These are phyloP conservation scores for Champsocephalus esox DNA, from an alignment of 2,797 vertebrate genomes.

Conservation along the genomic window DNA sequence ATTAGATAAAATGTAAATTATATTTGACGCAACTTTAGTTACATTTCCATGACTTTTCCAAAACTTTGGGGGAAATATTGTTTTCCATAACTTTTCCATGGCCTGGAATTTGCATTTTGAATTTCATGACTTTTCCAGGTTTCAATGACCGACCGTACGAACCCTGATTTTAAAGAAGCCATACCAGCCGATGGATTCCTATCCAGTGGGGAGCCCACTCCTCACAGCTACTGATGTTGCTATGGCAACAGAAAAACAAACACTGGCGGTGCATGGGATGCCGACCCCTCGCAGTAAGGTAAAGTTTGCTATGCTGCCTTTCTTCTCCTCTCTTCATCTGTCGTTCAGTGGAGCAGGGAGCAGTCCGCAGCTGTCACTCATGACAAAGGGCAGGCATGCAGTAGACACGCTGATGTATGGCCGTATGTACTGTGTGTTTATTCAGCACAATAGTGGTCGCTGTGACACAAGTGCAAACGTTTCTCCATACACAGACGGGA, in stretches of 20 bases:
- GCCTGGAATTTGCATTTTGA: too few species aligned
- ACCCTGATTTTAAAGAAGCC: slow-evolving; percentile 14
- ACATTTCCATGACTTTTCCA: too few species aligned
- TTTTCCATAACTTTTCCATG: too few species aligned
- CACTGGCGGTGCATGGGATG: slow-evolving; percentile 24
- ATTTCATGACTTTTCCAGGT: too few species aligned
- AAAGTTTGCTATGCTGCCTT: slow-evolving; percentile 42
- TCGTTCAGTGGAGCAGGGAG: slow-evolving; percentile 43
- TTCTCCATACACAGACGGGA: slow-evolving; percentile 29
- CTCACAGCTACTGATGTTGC: slow-evolving; percentile 41
- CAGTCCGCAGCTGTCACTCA: slow-evolving; percentile 44
- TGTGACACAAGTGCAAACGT: neutral
- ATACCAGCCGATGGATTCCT: slow-evolving; percentile 53
- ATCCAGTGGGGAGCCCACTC: slow-evolving; percentile 49
- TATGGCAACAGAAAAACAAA: slow-evolving; percentile 72
- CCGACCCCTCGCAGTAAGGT: slow-evolving; percentile 38
- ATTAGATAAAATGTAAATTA: too few species aligned
- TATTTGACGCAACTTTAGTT: too few species aligned
- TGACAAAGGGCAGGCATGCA: slow-evolving; percentile 41
- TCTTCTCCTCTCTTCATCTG: slow-evolving; percentile 41
- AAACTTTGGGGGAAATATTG: too few species aligned
- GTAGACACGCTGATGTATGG: slow-evolving; percentile 21
- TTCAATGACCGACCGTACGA: too few species aligned
- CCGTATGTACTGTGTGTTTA: neutral
- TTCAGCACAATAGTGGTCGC: slow-evolving; percentile 11